Base-by-base conservation (phyloP, 2,113 vertebrate species). In the Indri indri region DNA sequence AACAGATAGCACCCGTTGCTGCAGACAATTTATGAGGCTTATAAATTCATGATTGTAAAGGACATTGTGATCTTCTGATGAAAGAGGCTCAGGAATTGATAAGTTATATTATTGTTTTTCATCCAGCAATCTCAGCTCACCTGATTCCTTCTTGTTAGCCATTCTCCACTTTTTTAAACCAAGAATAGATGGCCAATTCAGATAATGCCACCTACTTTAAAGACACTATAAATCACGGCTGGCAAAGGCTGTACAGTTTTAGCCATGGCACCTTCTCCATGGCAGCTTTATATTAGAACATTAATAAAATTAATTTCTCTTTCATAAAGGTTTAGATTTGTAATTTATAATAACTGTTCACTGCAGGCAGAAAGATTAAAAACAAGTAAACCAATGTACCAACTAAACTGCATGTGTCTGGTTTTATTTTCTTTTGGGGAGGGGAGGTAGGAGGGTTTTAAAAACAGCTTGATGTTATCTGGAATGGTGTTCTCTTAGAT, bases 281-380 rank as follows among this genome's bases (percentile, higher is more conserved):
- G 96, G 97, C 97, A 97, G 97, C 93, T 98, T 98, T 98, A 98
- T 98, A 98, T 71, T 42, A 81, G 47, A 85, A 40, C 86, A 97
- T 98, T 98, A 98, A 97, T 94, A 98, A 98, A 97, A 98, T 98
- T 98, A 98, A 99, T 98, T 98, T 95, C 89, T 96, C 96, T 98
- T 97, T 98, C 97, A 92, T 97, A 98, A 97, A 92, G 90, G 93
- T 95, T 98, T 98, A 98, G 98, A 97, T 45, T 96, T 84, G 4
- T 98, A 98, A 98, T 98, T 99, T 98, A 98, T 98, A 96, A 92
- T 97, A 98, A 94, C 92, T 97, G 82, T 97, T 98, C 88, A 98
- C 94, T 97, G 94, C 93, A 97, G 95, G 97, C 94, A 42, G 97
- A 98, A 98, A 93, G 97, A 98, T 98, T 97, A 96, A 98, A 98